phyloP scores from a whole-genome alignment of 2,113 vertebrate species.

The Silurus glanis region DNA sequence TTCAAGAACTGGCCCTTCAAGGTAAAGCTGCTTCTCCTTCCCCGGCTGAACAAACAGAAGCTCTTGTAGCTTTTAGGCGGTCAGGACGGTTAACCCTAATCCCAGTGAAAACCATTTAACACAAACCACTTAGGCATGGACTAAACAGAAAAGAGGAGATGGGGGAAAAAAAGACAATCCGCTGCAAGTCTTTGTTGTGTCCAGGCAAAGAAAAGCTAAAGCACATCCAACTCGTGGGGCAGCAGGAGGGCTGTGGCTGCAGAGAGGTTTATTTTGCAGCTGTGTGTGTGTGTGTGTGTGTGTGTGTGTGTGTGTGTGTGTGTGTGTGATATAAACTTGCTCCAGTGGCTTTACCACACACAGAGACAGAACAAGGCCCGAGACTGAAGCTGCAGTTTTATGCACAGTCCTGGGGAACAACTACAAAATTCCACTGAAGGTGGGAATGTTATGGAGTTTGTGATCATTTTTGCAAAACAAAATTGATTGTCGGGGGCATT shows the following conservation, averaged over 20 bases:
- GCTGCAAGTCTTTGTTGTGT: slow-evolving; percentile 25
- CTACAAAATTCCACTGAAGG: background rate
- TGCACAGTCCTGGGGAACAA: slow-evolving; percentile 18
- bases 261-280: slow-evolving; percentile 47
- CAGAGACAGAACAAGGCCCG: slow-evolving; percentile 9
- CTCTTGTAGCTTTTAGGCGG: slow-evolving; percentile 35
- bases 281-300: slow-evolving; percentile 16
- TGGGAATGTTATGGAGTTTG: slow-evolving; percentile 12
- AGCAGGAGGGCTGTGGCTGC: background rate
- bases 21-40: slow-evolving; percentile 20
- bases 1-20: background rate
- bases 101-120: slow-evolving; percentile 52
- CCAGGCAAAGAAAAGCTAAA: slow-evolving; percentile 4
- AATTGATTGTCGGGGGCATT: background rate
- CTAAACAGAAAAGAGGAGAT: background rate
- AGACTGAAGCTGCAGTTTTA: background rate
- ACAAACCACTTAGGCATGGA: slow-evolving; percentile 33
- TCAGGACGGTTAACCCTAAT: slow-evolving; percentile 45
- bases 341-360: slow-evolving; percentile 43
- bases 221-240: slow-evolving; percentile 24
- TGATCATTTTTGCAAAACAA: background rate
- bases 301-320: background rate
- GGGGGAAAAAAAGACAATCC: background rate
- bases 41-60: slow-evolving; percentile 43
- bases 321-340: slow-evolving; percentile 45